Evolutionary conservation across 2,113 vertebrate species (phyloP).

Genomic region (Leptocoma aspasia): DNA sequence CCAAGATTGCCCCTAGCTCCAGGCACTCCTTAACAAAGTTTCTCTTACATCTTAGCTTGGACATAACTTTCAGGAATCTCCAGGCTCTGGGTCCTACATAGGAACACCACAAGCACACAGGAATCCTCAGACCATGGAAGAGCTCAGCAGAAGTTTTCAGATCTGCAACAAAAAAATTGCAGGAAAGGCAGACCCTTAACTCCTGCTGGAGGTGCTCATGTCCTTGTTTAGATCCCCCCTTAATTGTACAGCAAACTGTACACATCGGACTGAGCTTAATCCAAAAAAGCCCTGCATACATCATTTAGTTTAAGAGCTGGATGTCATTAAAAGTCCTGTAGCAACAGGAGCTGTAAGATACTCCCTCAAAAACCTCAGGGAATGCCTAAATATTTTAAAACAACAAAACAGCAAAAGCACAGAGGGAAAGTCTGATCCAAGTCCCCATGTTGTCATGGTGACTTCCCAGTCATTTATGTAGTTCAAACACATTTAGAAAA

Average conservation of each 20-base stretch:
- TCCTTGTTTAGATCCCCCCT: background rate
- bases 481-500: slow-evolving; percentile 11
- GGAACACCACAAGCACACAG: background rate
- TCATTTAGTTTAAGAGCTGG: background rate
- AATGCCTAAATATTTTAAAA: background rate
- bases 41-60: background rate
- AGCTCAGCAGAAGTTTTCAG: background rate
- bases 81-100: background rate
- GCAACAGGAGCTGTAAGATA: background rate
- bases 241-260: background rate
- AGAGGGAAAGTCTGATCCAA: background rate
- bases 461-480: slow-evolving; percentile 53
- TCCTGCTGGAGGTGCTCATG: background rate
- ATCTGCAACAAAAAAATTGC: fast-evolving
- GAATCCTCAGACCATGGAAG: background rate
- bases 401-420: background rate
- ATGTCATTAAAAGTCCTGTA: background rate
- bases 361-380: background rate
- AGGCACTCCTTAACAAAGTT: background rate
- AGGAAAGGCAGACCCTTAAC: background rate
- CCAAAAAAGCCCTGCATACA: background rate
- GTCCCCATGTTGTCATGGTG: slow-evolving; percentile 62
- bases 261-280: background rate
- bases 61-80: background rate
- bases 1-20: background rate